Evolutionary conservation across 1,140 invertebrate genomes (phyloP).

Genomic region (Aphelinus certus): DNA sequence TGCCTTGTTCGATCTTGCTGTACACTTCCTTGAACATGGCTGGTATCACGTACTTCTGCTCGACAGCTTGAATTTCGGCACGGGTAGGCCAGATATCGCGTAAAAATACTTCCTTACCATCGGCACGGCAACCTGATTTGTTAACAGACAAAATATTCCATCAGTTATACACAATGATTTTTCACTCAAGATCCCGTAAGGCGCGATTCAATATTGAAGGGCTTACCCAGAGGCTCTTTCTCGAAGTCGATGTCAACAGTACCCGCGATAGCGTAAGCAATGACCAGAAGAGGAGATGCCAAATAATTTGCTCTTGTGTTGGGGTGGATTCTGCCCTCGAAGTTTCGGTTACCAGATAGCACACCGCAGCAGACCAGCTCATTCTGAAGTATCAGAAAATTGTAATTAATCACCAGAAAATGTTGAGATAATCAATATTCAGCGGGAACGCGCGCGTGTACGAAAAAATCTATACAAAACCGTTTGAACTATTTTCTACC

Average conservation of each 20-base stretch:
- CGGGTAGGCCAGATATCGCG: conserved; percentile 95
- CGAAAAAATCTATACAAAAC: too few species aligned
- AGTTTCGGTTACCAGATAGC: conserved; percentile 96
- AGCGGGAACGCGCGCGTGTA: too few species aligned
- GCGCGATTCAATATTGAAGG: not conserved
- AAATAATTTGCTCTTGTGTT: conserved; percentile 96
- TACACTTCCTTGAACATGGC: conserved; percentile 98
- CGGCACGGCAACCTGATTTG: conserved; percentile 70
- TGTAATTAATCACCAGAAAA: not conserved
- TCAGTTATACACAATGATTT: not conserved
- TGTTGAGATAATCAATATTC: too few species aligned
- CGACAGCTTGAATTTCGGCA: conserved; percentile 89
- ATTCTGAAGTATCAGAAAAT: conserved; percentile 67
- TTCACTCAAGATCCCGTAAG: not conserved
- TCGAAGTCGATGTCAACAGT: conserved; percentile 96
- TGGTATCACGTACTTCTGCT: conserved; percentile 90
- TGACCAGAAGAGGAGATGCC: conserved; percentile 93
- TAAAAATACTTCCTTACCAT: conserved; percentile 84
- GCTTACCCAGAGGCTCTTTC: conserved; percentile 81
- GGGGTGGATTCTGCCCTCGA: conserved; percentile 97
- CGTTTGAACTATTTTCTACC: too few species aligned
- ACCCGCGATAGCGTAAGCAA: conserved; percentile 96
- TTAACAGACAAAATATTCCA: not conserved
- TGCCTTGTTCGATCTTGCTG: conserved; percentile 86
- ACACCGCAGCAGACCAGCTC: conserved; percentile 95